These are phyloP conservation scores for Melikaiella ostensackeni DNA, from an alignment of 2,888 invertebrate species.

Conservation along the genomic window DNA sequence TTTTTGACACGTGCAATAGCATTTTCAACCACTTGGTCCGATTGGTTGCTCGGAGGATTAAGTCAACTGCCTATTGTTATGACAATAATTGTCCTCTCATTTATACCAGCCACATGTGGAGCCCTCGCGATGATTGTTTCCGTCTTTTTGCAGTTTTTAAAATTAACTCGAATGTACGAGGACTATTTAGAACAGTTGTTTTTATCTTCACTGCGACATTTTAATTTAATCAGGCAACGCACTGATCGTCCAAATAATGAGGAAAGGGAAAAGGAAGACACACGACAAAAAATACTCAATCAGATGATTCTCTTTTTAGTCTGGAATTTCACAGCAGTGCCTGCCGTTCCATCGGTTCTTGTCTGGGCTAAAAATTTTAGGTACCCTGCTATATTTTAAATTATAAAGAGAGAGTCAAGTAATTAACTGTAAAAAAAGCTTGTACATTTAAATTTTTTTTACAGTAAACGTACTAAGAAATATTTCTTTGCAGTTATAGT, in stretches of 20 bases:
- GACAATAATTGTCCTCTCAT: conserved; percentile 81
- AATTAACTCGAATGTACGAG: conserved; percentile 87
- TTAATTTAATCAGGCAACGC: conserved; percentile 75
- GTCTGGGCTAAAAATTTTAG: conserved; percentile 90
- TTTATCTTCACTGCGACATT: conserved; percentile 77
- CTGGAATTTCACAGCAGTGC: conserved; percentile 82
- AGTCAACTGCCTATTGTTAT: conserved; percentile 85
- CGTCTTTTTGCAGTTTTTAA: conserved; percentile 72
- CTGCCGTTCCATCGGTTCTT: conserved; percentile 85
- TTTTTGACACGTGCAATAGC: conserved; percentile 78
- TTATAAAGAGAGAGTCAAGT: conserved; percentile 9
- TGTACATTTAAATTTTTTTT: too few relatives aligned
- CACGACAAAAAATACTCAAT: conserved; percentile 80
- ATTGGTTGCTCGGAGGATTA: conserved; percentile 82
- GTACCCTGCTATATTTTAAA: conserved; percentile 75
- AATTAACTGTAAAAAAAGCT: too few relatives aligned
- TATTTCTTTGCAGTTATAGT: conserved; percentile 63
- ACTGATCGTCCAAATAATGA: conserved; percentile 58
- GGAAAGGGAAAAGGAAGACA: conserved; percentile 50
- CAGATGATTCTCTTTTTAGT: conserved; percentile 86
- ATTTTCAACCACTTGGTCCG: conserved; percentile 79
- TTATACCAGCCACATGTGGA: conserved; percentile 85
- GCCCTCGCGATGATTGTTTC: conserved; percentile 82
- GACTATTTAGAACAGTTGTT: conserved; percentile 84
- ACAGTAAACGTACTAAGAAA: conserved; percentile 24